Evolutionary conservation across 2,888 invertebrate genomes (phyloP).

Genomic region (Nemapogon koenigi): DNA sequence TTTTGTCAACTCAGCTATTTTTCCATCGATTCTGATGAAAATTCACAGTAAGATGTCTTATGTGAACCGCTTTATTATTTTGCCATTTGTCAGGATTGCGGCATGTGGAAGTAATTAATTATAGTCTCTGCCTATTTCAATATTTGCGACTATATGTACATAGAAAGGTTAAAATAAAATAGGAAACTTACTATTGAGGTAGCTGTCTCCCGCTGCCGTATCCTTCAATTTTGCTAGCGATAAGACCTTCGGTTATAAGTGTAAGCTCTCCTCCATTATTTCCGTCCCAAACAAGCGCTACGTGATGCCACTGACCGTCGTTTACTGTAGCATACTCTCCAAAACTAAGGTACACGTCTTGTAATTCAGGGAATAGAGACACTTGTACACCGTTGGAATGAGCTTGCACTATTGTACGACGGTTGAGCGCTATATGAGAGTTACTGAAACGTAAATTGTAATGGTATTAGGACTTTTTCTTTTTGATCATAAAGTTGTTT

Average conservation of each 20-base stretch:
- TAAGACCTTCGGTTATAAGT: conserved; percentile 93
- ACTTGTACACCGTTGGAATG: conserved; percentile 94
- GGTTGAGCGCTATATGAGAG: conserved; percentile 77
- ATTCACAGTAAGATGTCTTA: too few relatives aligned
- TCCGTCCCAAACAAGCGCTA: conserved; percentile 94
- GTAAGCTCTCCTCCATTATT: conserved; percentile 84
- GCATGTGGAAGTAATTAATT: too few relatives aligned
- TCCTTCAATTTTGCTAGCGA: conserved; percentile 90
- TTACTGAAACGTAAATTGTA: conserved; percentile 58
- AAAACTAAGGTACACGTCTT: conserved; percentile 90
- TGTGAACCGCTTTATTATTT: too few relatives aligned
- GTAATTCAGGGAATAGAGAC: conserved; percentile 85
- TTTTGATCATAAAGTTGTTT: too few relatives aligned
- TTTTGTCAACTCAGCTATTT: too few relatives aligned
- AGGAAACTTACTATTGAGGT: conserved; percentile 78
- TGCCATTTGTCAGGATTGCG: too few relatives aligned
- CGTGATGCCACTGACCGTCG: conserved; percentile 96
- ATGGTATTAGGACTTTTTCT: too few relatives aligned
- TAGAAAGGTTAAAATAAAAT: not conserved
- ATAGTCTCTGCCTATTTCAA: too few relatives aligned
- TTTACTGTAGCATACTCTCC: conserved; percentile 92
- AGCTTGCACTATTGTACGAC: conserved; percentile 86
- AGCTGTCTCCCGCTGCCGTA: conserved; percentile 84
- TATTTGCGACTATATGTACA: too few relatives aligned
- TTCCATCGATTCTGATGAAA: too few relatives aligned